These are phyloP conservation scores for Melangyna quadrimaculata DNA, from an alignment of 2,888 invertebrate genomes.

Conservation along the genomic window DNA sequence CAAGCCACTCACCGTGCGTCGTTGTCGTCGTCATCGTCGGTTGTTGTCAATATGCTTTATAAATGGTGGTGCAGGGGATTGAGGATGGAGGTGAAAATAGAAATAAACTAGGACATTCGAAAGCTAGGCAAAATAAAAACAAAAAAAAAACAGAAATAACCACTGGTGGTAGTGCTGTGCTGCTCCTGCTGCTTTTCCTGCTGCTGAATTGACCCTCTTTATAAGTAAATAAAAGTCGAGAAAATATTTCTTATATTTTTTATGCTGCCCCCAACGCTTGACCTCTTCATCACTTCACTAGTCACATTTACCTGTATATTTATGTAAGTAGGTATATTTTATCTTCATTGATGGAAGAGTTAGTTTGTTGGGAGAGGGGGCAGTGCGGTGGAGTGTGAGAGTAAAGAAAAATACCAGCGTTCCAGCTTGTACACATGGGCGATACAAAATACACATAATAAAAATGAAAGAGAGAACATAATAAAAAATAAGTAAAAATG, in stretches of 20 bases:
- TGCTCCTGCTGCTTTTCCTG: neutral
- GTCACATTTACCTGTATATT: constrained; percentile 6
- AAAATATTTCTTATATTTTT: constrained; percentile 26
- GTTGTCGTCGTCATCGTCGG: neutral
- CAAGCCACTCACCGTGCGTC: constrained; percentile 13
- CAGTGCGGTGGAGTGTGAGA: neutral
- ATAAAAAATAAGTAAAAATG: neutral
- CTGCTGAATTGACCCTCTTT: constrained; percentile 62
- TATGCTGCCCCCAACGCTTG: constrained; percentile 2
- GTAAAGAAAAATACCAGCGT: neutral
- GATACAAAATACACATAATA: neutral
- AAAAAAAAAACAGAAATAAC: neutral
- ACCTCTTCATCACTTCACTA: constrained; percentile 18
- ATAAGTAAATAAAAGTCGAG: constrained; percentile 64
- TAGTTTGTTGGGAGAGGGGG: too few species aligned
- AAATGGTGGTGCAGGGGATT: too few species aligned
- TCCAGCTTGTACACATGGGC: neutral
- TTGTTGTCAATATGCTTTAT: constrained; percentile 19
- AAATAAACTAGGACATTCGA: constrained; percentile 16
- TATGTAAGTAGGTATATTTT: too few species aligned
- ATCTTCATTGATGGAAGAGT: neutral
- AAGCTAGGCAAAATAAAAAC: neutral
- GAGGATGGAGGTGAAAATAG: neutral
- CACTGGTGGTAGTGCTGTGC: neutral
- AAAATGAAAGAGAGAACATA: neutral